phyloP scores from a whole-genome alignment of 2,888 invertebrate species.

The Melinaea marsaeus region DNA sequence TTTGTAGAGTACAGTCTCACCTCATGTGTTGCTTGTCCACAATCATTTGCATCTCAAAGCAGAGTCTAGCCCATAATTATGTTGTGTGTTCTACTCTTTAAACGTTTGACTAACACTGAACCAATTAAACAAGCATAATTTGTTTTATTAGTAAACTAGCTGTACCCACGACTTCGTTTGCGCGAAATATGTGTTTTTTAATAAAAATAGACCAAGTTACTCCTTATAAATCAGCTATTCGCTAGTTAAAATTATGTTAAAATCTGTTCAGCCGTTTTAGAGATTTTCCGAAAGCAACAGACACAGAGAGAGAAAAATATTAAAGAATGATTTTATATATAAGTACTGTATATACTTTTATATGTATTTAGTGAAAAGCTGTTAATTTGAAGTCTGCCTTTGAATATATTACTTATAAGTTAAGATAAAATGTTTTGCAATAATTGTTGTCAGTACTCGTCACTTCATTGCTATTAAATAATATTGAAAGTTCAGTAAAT shows the following conservation, averaged over 20 bases:
- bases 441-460: too few species aligned
- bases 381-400: too few species aligned
- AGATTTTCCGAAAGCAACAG: not conserved
- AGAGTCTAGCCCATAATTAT: conserved; percentile 61
- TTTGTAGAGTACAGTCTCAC: conserved; percentile 30
- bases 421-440: too few species aligned
- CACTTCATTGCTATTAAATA: not conserved
- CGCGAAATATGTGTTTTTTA: too few species aligned
- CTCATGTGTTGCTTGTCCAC: conserved; percentile 60
- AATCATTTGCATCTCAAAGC: conserved; percentile 71
- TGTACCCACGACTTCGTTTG: not conserved
- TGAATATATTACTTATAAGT: too few species aligned
- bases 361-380: too few species aligned
- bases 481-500: not conserved
- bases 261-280: too few species aligned
- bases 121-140: conserved; percentile 10
- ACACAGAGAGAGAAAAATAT: not conserved
- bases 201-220: too few species aligned
- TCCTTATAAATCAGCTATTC: too few species aligned
- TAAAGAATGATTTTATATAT: too few species aligned
- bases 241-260: too few species aligned
- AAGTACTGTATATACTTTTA: too few species aligned
- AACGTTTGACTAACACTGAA: conserved; percentile 22
- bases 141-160: not conserved
- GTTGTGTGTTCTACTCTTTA: conserved; percentile 33